Base-by-base conservation (phyloP, 2,113 vertebrate species). In the Jacana jacana region DNA sequence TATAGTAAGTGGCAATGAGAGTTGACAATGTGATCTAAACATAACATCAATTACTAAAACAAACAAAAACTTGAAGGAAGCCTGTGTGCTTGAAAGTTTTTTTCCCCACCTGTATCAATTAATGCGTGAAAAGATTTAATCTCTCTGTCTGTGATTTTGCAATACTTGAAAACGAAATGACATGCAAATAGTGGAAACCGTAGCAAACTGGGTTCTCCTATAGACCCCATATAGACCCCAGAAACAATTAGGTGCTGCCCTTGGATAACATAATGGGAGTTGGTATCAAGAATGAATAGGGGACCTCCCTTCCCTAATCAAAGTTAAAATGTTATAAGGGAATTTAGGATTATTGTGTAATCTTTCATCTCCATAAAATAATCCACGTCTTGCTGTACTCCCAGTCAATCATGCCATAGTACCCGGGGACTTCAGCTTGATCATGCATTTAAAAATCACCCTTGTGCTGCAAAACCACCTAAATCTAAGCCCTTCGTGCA, bases 1-100 rank as follows among this genome's bases (percentile, higher is more conserved):
- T 93, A 75, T 75, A 86, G 80, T 39, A 84, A 95, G 83, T 55
- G 77, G 61, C 60, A 75, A 55, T 33, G 55, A 68, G 82, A 92
- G 71, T 60, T 66, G 76, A 86, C 60, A 55, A 15, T n/a, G 37
- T 88, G 86, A 86, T 88, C 93, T 86, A 92, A 93, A 88, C 35
- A 48, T 73, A 70, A 52, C 80, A 88, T 65, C 13, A 49, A 46
- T 91, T 90, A 66, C 86, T 86, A 75, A 94, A 89, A 40, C 39
- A 85, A 86, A 80, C 25, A 54, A 80, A 60, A 78, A 63, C 42
- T 77, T 81, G 30, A 90, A 88, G 77, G 19, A 81, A 64, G 19
- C 25, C 68, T 83, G 9, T 55, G 40, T 70, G 54, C 71, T 86
- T 31, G 60, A 88, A 93, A 90, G 58, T 10, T 57, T 66, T 69